These are phyloP conservation scores for Pandemis heparana DNA, from an alignment of 2,888 invertebrate genomes.

Conservation along the genomic window DNA sequence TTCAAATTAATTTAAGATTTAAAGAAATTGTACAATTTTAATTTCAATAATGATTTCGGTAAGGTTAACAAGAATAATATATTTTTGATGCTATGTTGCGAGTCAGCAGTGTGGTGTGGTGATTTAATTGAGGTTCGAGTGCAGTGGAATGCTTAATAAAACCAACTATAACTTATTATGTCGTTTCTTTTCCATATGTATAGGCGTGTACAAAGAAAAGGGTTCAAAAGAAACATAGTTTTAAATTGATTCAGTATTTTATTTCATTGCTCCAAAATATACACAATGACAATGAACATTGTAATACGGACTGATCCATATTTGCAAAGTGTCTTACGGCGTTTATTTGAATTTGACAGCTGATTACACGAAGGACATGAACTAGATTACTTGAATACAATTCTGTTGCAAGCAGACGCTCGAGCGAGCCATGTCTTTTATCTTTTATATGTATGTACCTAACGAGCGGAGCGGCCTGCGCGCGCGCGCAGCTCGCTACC, in stretches of 20 bases:
- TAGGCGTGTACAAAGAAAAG: neutral
- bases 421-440: conserved; percentile 68
- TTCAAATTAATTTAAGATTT: conserved; percentile 2
- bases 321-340: conserved; percentile 78
- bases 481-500: conserved; percentile 43
- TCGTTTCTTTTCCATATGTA: conserved; percentile 7
- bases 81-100: conserved; percentile 28
- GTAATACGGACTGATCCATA: conserved; percentile 75
- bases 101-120: conserved; percentile 6
- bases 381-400: conserved; percentile 76
- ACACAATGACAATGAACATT: conserved; percentile 80
- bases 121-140: conserved; percentile 16
- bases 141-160: conserved; percentile 40
- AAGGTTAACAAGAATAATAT: conserved; percentile 20
- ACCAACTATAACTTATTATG: conserved; percentile 5
- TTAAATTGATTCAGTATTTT: conserved; percentile 81
- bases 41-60: conserved; percentile 12
- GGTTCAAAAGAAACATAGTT: conserved; percentile 50
- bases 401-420: conserved; percentile 66
- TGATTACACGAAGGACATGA: conserved; percentile 82
- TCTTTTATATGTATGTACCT: conserved; percentile 62
- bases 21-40: conserved; percentile 15
- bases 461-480: conserved; percentile 39
- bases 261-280: conserved; percentile 85
- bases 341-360: conserved; percentile 78